These are phyloP conservation scores for Tryphoninae sp. DNA, from an alignment of 2,888 invertebrate genomes.

Conservation along the genomic window DNA sequence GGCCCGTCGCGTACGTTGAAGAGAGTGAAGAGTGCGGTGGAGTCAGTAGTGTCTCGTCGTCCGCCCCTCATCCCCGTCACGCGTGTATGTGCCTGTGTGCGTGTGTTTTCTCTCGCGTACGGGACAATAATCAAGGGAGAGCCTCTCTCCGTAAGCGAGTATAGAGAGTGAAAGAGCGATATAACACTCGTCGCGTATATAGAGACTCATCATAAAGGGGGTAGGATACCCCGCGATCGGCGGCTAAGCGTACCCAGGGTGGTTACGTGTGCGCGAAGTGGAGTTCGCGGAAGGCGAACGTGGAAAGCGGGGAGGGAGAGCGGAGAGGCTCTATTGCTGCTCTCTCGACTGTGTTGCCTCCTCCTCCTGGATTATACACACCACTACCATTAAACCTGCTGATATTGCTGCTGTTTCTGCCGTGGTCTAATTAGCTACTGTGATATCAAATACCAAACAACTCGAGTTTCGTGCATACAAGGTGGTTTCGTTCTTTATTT, in stretches of 20 bases:
- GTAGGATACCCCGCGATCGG: slow-evolving; percentile 33
- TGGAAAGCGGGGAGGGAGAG: slow-evolving; percentile 45
- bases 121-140: slow-evolving; percentile 51
- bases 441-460: neutral
- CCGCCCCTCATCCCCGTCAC: slow-evolving; percentile 28
- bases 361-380: slow-evolving; percentile 29
- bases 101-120: slow-evolving; percentile 40
- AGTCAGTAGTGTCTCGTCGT: slow-evolving; percentile 64
- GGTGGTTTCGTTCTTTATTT: slow-evolving; percentile 3
- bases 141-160: slow-evolving; percentile 10
- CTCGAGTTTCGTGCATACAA: neutral
- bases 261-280: slow-evolving; percentile 62
- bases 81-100: slow-evolving; percentile 28
- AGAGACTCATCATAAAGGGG: slow-evolving; percentile 14
- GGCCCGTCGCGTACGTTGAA: slow-evolving; percentile 71
- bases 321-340: slow-evolving; percentile 37
- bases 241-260: slow-evolving; percentile 49
- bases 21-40: slow-evolving; percentile 66
- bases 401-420: neutral
- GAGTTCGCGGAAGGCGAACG: slow-evolving; percentile 60
- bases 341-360: slow-evolving; percentile 24
- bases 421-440: neutral
- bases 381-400: neutral
- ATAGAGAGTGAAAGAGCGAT: slow-evolving; percentile 39
- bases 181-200: slow-evolving; percentile 9